Evolutionary conservation across 2,113 vertebrate species (phyloP), one percentile per base, ranked within the genome.

Genomic region (Machaerirhynchus nigripectus): DNA sequence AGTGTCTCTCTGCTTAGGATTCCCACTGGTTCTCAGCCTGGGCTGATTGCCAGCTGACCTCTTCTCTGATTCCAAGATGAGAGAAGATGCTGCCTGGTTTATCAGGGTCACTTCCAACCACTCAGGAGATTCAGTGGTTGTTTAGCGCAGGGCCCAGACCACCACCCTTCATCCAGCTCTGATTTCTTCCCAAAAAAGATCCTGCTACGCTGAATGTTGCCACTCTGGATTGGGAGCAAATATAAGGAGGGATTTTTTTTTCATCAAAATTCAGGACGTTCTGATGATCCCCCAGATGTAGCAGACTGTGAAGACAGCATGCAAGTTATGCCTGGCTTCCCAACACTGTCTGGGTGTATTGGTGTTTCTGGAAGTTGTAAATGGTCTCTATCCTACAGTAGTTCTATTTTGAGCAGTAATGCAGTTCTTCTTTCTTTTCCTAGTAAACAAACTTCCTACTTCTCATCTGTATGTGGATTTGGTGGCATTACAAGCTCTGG

Each of bases 221-320:
- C 47, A 33, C 44, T 59, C 56, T 56, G 37, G 39, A 28, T n/a
- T 40, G 20, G 37, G 40, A 42, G 52, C 13, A n/a, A 52, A 75
- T 16, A 22, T 1, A 23, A 46, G 67, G 69, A 65, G 24, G 24
- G n/a, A 40, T 52, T 1, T 2, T 30, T 30, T 2, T 81, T 77
- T 57, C 57, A 44, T 26, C 21, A 6, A 13, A 49, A 59, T 53
- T 64, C 12, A 4, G 55, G 59, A 11, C 0, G 0, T 53, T 68
- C 15, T 49, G 42, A 8, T 59, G 64, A 16, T 85, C 15, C 31
- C 15, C 23, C 1, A 56, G 35, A 26, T 27, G 5, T 7, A 46
- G 49, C 15, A 49, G 53, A 11, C 55, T 46, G 10, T 2, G 4
- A 18, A 53, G 44, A 17, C 16, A 3, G 10, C 20, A 2, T 12